A percentile compares a stretch with the other conserved stretches of the same genome.
phyloP scores from a whole-genome alignment of 2,888 invertebrate species.

The Mechanitis mazaeus region DNA sequence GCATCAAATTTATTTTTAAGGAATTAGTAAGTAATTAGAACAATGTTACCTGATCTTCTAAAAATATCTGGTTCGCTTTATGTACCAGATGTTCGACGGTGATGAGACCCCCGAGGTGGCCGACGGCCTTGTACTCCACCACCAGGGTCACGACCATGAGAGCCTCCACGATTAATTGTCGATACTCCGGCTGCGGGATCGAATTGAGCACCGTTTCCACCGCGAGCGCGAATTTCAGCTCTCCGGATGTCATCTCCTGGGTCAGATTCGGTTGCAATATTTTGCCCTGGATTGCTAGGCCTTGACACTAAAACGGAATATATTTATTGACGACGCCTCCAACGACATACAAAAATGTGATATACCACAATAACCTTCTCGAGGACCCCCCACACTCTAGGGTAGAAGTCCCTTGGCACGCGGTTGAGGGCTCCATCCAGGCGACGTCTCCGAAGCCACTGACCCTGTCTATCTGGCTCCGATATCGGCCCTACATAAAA shows the following conservation, averaged over 20 bases:
- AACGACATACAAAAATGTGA: too few species aligned
- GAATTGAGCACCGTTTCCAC: constrained; percentile 98
- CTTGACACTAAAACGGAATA: constrained; percentile 83
- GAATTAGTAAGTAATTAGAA: constrained; percentile 6
- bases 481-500: constrained; percentile 67
- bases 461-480: constrained; percentile 92
- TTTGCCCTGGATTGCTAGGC: constrained; percentile 93
- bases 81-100: constrained; percentile 95
- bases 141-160: constrained; percentile 96
- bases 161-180: constrained; percentile 97
- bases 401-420: constrained; percentile 97
- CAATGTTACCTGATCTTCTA: constrained; percentile 92
- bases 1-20: background rate
- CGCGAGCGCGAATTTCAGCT: constrained; percentile 97
- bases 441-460: constrained; percentile 95
- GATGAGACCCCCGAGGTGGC: constrained; percentile 85
- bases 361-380: constrained; percentile 79
- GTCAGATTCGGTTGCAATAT: constrained; percentile 94
- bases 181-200: constrained; percentile 98
- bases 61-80: constrained; percentile 94
- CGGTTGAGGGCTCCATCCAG: constrained; percentile 98
- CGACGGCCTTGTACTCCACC: constrained; percentile 88
- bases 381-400: constrained; percentile 93
- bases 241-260: constrained; percentile 99
- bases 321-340: too few species aligned